phyloP scores from a whole-genome alignment of 1,140 invertebrate genomes.

The Diachasma alloeum region DNA sequence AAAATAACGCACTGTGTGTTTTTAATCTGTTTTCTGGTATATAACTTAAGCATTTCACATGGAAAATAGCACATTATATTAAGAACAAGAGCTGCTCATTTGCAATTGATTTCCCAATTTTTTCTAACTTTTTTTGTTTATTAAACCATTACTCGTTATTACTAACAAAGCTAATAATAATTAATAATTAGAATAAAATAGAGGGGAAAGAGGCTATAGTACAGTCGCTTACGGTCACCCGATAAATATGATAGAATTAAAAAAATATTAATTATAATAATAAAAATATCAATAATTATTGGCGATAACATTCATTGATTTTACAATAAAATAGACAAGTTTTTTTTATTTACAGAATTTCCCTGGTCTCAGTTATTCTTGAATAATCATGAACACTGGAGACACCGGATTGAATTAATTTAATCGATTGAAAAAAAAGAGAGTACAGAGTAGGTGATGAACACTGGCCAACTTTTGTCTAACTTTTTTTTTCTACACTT shows the following conservation, averaged over 20 bases:
- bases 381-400: not conserved
- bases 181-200: constrained; percentile 5
- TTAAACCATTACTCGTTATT: not conserved
- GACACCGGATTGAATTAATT: constrained; percentile 7
- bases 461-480: constrained; percentile 19
- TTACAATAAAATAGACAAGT: constrained; percentile 1
- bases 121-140: not conserved
- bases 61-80: constrained; percentile 44
- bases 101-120: not conserved
- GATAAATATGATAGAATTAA: constrained; percentile 16
- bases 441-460: not conserved
- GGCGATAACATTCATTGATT: constrained; percentile 7
- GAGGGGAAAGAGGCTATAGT: constrained; percentile 12
- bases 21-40: not conserved
- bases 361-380: not conserved
- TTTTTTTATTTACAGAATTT: constrained; percentile 17
- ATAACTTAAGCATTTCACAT: constrained; percentile 38
- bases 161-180: not conserved
- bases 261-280: constrained; percentile 4
- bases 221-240: not conserved
- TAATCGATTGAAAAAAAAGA: constrained; percentile 7
- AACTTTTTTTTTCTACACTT: not conserved
- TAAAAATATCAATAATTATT: constrained; percentile 14
- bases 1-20: constrained; percentile 40
- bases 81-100: not conserved